phyloP scores from a whole-genome alignment of 2,888 invertebrate species.

The Agriopis leucophaearia region DNA sequence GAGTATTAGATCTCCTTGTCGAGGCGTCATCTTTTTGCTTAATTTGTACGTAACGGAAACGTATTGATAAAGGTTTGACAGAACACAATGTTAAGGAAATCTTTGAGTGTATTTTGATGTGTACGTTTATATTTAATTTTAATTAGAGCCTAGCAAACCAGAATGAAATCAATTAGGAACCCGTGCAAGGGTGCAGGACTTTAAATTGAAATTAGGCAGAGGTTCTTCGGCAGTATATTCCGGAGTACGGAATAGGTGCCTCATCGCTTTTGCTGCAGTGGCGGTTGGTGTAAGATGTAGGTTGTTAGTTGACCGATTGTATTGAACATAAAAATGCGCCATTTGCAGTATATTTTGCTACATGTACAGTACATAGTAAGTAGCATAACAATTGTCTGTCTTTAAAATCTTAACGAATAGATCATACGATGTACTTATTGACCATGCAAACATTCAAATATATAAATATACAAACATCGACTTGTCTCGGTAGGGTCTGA shows the following conservation, averaged over 20 bases:
- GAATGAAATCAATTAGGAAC: constrained; percentile 26
- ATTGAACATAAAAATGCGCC: no score
- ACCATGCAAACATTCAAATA: no score
- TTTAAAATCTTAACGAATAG: no score
- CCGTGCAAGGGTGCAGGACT: constrained; percentile 19
- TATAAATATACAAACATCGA: no score
- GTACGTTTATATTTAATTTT: neutral
- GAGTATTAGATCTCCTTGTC: no score
- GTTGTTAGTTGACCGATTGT: neutral
- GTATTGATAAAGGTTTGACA: neutral
- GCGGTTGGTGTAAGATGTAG: constrained; percentile 9
- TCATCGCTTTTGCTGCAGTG: constrained; percentile 40
- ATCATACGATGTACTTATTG: no score
- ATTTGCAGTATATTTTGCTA: no score
- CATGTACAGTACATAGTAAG: no score
- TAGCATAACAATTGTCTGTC: no score
- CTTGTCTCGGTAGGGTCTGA: no score
- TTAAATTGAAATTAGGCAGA: constrained; percentile 41
- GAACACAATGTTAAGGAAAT: no score
- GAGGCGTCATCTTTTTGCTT: no score
- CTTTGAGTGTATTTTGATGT: neutral
- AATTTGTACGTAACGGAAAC: neutral
- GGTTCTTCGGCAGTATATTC: constrained; percentile 38
- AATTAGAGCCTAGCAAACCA: neutral
- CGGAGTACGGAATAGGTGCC: constrained; percentile 36